Base-by-base conservation (phyloP, 2,113 vertebrate species). In the Cepphus grylle region DNA sequence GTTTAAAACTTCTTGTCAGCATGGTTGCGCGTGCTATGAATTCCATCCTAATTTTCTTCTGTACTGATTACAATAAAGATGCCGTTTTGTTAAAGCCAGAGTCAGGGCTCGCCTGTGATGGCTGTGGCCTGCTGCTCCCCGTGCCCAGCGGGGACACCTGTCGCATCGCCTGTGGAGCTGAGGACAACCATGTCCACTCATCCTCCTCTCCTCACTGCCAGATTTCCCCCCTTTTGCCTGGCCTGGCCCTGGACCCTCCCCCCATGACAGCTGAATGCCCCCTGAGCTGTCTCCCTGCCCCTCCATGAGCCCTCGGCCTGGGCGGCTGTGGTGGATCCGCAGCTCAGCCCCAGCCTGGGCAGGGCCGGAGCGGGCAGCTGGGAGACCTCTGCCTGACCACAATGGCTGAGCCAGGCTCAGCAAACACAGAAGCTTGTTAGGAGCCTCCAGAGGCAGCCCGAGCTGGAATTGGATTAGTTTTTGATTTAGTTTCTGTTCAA, bases 161-260 rank as follows among this genome's bases (percentile, higher is more conserved):
- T 36, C 2, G 2, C 0, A 0, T 56, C 0, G 0, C n/a, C 42
- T 5, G 3, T 10, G 30, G 42, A 76, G 27, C 56, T 32, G 45
- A 74, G 32, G 70, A 25, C 66, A 90, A 5, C 4, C 0, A 1
- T 45, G 58, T 49, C 56, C 52, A 55, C 25, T 43, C 26, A 7
- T 11, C 14, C 14, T n/a, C 4, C 2, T 30, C n/a, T 79, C 27
- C 50, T 42, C 58, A 53, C 45, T 26, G 42, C 50, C 30, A 17
- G 7, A 15, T 71, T 74, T 43, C 22, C 26, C 78, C 40, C 30
- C 9, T 40, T 1, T 20, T 11, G 8, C 26, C n/a, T 11, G 63
- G 26, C 40, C 25, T 11, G 63, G 26, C 43, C 25, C 38, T 2
- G 2, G 22, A 4, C 26, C 9, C 49, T 56, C 11, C n/a, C 9